Evolutionary conservation across 2,113 vertebrate species (phyloP), one percentile per base, ranked within the genome.

Genomic region (Galbula dea): DNA sequence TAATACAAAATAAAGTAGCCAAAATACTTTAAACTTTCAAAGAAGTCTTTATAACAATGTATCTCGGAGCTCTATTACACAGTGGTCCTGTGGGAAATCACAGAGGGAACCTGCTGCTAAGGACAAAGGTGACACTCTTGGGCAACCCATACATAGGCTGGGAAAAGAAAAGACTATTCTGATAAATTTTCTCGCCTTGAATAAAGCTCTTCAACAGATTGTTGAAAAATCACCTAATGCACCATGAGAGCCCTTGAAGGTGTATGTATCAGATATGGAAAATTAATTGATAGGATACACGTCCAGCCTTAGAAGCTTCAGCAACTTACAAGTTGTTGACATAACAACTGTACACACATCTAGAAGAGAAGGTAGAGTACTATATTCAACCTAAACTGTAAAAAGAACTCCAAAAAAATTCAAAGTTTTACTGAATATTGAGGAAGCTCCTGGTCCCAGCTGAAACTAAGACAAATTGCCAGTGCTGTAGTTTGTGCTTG

Each of bases 401-500:
- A 57, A 51, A 68, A 63, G 39, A 43, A 68, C 57, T 87, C 34
- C 78, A 45, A 81, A 89, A 87, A 32, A 21, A 57, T 83, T 92
- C 49, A 17, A 55, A 46, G 20, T 72, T 75, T 81, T 61, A 45
- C 10, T 68, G 67, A 85, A 89, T 52, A 11, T 10, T 17, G 16
- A 48, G 49, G 12, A 72, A 68, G 30, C 65, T 91, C 20, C 41
- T 36, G 20, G 51, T 21, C 43, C 41, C 7, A 7, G 32, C 12
- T 24, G 49, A 77, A 88, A 49, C 29, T 43, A 54, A 30, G 29
- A 76, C 65, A 23, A 86, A 54, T 48, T 54, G 20, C 6, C n/a
- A 17, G 9, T 61, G 46, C 45, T 20, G 3, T 63, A 39, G 18
- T 54, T n/a, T 5, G 15, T 2, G 4, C 49, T 58, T 65, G 6